phyloP scores from a whole-genome alignment of 2,797 vertebrate species.

The Notolepis coatsorum region DNA sequence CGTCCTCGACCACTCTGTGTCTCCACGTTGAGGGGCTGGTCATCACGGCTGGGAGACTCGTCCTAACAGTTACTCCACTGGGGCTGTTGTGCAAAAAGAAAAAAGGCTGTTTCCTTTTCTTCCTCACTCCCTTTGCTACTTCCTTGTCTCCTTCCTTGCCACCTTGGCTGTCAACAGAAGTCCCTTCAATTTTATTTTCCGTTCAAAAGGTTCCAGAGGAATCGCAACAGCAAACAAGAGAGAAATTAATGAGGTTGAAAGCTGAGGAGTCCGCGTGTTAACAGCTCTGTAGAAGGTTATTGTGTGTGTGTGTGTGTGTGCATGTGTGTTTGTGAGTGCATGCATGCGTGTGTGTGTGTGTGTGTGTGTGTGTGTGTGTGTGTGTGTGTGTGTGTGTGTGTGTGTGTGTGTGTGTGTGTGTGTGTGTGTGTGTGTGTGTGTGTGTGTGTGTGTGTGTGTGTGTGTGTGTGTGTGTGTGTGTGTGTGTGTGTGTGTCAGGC shows the following conservation, averaged over 20 bases:
- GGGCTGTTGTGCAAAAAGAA: slow-evolving; percentile 45
- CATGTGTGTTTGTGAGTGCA: slow-evolving; percentile 57
- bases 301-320: slow-evolving; percentile 29
- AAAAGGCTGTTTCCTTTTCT: slow-evolving; percentile 47
- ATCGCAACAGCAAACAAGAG: slow-evolving; percentile 3
- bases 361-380: slow-evolving; percentile 14
- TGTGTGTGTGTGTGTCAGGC: slow-evolving; percentile 35
- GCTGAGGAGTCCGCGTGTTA: slow-evolving; percentile 48
- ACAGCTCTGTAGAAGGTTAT: slow-evolving; percentile 52
- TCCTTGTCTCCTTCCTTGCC: slow-evolving; percentile 51
- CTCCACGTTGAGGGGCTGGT: slow-evolving; percentile 34
- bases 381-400: neutral
- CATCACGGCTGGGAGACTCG: slow-evolving; percentile 45
- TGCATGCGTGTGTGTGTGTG: slow-evolving; percentile 32
- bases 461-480: slow-evolving; percentile 26
- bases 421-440: slow-evolving; percentile 13
- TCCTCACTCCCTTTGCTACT: slow-evolving; percentile 23
- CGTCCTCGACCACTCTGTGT: slow-evolving; percentile 41
- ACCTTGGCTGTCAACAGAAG: slow-evolving; percentile 26
- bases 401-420: slow-evolving; percentile 9
- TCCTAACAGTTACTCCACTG: slow-evolving; percentile 52
- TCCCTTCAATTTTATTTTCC: slow-evolving; percentile 26
- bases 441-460: slow-evolving; percentile 8
- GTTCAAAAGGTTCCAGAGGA: slow-evolving; percentile 23
- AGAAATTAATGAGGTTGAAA: slow-evolving; percentile 20